phyloP scores from a whole-genome alignment of 1,140 invertebrate genomes.

The Battus philenor region DNA sequence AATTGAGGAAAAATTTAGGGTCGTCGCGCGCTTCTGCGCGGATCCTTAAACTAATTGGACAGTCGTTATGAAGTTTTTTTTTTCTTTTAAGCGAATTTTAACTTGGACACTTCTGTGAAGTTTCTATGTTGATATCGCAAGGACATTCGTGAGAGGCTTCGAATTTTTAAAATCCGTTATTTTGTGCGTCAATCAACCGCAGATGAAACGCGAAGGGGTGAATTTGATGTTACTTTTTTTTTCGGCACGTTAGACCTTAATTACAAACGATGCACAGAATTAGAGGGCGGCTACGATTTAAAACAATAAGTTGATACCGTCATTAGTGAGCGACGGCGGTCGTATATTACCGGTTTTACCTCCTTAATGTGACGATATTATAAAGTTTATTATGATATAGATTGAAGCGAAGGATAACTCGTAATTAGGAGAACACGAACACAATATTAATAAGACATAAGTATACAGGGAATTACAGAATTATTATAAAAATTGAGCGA shows the following conservation, averaged over 20 bases:
- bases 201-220: constrained; percentile 59
- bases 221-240: constrained; percentile 55
- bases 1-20: constrained; percentile 73
- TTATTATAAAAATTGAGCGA: too few relatives aligned
- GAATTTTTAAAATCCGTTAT: constrained; percentile 33
- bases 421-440: too few relatives aligned
- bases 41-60: constrained; percentile 73
- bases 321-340: constrained; percentile 44
- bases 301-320: constrained; percentile 68
- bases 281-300: constrained; percentile 68
- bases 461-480: too few relatives aligned
- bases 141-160: constrained; percentile 7
- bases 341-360: constrained; percentile 42
- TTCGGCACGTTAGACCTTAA: constrained; percentile 46
- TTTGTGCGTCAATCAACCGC: constrained; percentile 38
- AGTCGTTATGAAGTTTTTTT: constrained; percentile 68
- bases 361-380: constrained; percentile 66
- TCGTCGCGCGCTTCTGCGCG: constrained; percentile 66
- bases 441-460: too few relatives aligned
- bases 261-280: constrained; percentile 61
- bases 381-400: constrained; percentile 45
- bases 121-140: constrained; percentile 12
- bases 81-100: constrained; percentile 23
- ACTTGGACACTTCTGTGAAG: constrained; percentile 18
- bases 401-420: constrained; percentile 30